Evolutionary conservation across 2,113 vertebrate genomes (phyloP), one percentile per base, ranked within the genome.

Genomic region (Phyllostomus discolor): DNA sequence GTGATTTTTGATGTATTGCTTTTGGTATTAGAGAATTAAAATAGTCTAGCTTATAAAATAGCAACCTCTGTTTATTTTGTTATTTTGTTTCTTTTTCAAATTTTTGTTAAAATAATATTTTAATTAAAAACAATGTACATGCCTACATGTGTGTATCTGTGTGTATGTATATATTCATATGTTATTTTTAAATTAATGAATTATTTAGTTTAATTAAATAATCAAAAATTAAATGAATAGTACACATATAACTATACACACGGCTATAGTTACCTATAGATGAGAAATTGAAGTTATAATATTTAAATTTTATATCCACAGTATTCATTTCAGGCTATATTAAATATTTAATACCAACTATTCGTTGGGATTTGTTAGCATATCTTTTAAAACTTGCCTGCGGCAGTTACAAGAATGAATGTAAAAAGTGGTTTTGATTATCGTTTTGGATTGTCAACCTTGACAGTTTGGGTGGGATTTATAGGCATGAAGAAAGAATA

Each of bases 341-440:
- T 98, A 98, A 98, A 98, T 98, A 99, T 99, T 99, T 98, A 99
- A 98, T 98, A 98, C 98, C 96, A 98, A 94, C 90, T 98, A 98
- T 98, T 98, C 98, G 98, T 98, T 98, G 98, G 98, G 98, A 98
- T 98, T 98, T 98, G 98, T 99, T 99, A 99, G 98, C 98, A 98
- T 98, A 98, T 98, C 98, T 98, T 98, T 98, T 98, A 98, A 98
- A 98, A 98, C 97, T 98, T 98, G 98, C 98, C 98, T 98, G 97
- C 41, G 98, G 98, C 98, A 98, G 95, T 98, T 98, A 99, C 98
- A 99, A 98, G 98, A 98, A 97, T 52, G 97, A 98, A 98, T 98
- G 98, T 98, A 98, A 98, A 98, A 98, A 98, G 98, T 98, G 96
- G 97, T 98, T 99, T 99, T 99, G 98, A 99, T 99, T 99, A 98